phyloP scores from a whole-genome alignment of 1,140 invertebrate species.

The Zophobas morio region DNA sequence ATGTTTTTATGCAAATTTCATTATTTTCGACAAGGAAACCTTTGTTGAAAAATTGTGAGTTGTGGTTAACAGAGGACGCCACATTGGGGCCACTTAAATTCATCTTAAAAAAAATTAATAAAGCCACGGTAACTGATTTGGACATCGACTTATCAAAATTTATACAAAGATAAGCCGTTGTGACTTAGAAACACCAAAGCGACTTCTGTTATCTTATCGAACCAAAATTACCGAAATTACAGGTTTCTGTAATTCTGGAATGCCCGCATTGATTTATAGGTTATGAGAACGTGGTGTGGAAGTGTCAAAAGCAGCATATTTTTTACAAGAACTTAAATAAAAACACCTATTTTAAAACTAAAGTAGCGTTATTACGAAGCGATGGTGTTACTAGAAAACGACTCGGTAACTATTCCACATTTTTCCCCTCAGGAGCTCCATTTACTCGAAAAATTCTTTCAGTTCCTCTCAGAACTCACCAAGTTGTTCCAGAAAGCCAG shows the following conservation, averaged over 20 bases:
- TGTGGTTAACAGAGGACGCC: conserved; percentile 1
- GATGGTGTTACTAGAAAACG: conserved; percentile 78
- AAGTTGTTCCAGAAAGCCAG: conserved; percentile 79
- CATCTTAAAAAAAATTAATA: background rate
- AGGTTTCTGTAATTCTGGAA: conserved; percentile 16
- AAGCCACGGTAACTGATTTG: too few species aligned
- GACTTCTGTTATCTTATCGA: too few species aligned
- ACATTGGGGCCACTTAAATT: background rate
- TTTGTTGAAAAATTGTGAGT: background rate
- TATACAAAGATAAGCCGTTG: too few species aligned
- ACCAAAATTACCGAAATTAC: background rate
- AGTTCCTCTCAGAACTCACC: conserved; percentile 78
- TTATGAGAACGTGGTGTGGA: conserved; percentile 36
- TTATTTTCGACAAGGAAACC: conserved; percentile 19
- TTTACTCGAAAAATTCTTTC: conserved; percentile 61
- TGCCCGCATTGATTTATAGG: conserved; percentile 29
- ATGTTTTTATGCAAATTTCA: conserved; percentile 27
- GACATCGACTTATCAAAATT: too few species aligned
- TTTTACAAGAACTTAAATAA: conserved; percentile 3
- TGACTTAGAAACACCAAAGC: too few species aligned
- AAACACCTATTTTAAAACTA: conserved; percentile 13
- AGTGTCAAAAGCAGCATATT: conserved; percentile 38
- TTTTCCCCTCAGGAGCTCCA: conserved; percentile 36
- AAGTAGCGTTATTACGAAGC: conserved; percentile 4
- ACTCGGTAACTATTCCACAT: conserved; percentile 71